A percentile compares a stretch with the other conserved stretches of the same genome.
These are phyloP conservation scores for Antedon mediterranea DNA, from an alignment of 53 echinoderm and acorn worm genomes.

Conservation along the genomic window DNA sequence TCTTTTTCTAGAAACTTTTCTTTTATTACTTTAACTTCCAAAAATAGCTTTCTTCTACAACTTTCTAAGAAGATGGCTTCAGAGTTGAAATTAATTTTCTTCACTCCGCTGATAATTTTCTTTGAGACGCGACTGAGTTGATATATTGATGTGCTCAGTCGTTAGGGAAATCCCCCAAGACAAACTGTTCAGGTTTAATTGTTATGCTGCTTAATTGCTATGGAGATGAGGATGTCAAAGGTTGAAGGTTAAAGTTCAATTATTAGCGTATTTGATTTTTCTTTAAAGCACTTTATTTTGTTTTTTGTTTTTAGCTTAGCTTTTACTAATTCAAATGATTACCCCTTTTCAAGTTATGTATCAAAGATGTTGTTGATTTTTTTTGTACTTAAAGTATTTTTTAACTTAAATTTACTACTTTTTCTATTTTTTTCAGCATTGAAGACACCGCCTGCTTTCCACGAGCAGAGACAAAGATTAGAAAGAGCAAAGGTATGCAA, in stretches of 20 bases:
- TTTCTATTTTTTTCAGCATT: constrained; percentile 40
- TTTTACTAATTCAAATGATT: no score
- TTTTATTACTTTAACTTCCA: neutral
- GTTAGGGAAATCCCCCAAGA: neutral
- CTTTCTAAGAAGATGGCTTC: neutral
- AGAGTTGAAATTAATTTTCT: neutral
- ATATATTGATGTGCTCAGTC: neutral
- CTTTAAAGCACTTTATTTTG: no score
- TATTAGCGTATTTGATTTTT: no score
- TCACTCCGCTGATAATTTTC: neutral
- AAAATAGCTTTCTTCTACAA: neutral
- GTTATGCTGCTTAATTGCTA: neutral
- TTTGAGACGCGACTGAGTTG: neutral
- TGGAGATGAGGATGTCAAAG: neutral
- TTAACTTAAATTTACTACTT: no score
- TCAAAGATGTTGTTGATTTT: no score
- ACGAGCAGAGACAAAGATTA: constrained; percentile 94
- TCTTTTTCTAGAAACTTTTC: neutral
- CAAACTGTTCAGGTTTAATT: neutral
- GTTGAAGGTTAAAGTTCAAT: neutral
- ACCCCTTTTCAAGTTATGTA: no score
- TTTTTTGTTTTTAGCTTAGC: no score
- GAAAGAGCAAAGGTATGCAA: constrained; percentile 92
- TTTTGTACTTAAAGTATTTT: no score
- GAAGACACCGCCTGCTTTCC: constrained; percentile 93